Conservation (phyloP, 2,113 vertebrate genomes). For the Amphilophus citrinellus region DNA sequence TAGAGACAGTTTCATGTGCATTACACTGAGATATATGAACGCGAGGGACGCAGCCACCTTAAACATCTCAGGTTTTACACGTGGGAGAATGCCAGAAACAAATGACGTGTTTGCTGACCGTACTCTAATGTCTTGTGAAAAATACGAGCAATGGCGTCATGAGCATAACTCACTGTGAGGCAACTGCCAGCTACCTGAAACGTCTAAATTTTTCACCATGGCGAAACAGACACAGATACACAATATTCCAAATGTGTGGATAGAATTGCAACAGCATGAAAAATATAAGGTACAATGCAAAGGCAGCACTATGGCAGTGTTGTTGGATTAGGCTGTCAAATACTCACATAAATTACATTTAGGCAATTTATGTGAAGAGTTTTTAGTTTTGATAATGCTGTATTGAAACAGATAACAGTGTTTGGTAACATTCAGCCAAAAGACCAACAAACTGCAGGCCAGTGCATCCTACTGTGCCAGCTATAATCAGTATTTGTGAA, state of each 20-base stretch:
- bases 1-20: conserved; percentile 64
- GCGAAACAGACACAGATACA: background rate
- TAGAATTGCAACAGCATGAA: background rate
- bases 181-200: conserved; percentile 61
- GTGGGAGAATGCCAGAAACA: conserved; percentile 54
- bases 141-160: conserved; percentile 43
- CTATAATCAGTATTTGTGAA: background rate
- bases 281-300: conserved; percentile 19
- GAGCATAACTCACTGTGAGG: conserved; percentile 36
- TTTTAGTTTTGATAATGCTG: background rate
- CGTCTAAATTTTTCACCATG: conserved; percentile 19
- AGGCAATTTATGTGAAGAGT: background rate
- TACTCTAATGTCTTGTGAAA: conserved; percentile 55
- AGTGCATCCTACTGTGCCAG: background rate
- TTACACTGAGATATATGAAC: conserved; percentile 64
- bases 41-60: conserved; percentile 37
- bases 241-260: conserved; percentile 17
- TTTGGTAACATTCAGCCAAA: background rate
- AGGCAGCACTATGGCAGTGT: background rate
- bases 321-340: background rate
- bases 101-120: conserved; percentile 60
- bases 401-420: conserved; percentile 9
- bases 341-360: conserved; percentile 13
- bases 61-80: conserved; percentile 56
- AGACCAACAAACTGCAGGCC: conserved; percentile 17